A percentile compares a stretch with the other conserved stretches of the same genome.
These are phyloP conservation scores for Desmophyllum pertusum DNA, from an alignment of 92 coral and sea anemone genomes.

Conservation along the genomic window DNA sequence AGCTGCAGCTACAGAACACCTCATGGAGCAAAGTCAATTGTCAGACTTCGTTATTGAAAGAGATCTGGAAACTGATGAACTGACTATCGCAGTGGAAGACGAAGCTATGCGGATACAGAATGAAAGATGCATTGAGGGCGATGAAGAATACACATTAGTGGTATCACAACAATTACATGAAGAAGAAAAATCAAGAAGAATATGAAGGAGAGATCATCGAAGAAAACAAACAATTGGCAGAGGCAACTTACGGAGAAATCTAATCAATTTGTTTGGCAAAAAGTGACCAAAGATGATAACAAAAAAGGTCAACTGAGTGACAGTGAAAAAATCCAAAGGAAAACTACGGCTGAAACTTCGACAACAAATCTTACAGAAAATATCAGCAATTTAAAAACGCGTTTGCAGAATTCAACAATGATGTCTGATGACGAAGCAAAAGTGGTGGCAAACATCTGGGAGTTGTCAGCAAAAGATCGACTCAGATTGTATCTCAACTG, in stretches of 20 bases:
- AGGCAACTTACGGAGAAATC: not conserved
- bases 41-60: not conserved
- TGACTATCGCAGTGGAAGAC: slow-evolving; percentile 34
- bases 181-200: not conserved
- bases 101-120: slow-evolving; percentile 38
- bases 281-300: not conserved
- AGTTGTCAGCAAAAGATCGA: slow-evolving; percentile 48
- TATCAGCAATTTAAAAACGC: not conserved
- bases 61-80: not conserved
- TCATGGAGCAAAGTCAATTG: not conserved
- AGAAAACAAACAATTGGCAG: not conserved
- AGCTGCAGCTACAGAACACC: not conserved
- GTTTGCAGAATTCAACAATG: slow-evolving; percentile 24
- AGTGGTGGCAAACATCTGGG: slow-evolving; percentile 59
- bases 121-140: slow-evolving; percentile 50
- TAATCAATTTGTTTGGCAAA: not conserved
- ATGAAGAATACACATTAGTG: slow-evolving; percentile 35
- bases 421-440: slow-evolving; percentile 58
- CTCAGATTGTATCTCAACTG: slow-evolving; percentile 69
- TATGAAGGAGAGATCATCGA: not conserved
- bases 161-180: not conserved
- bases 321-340: not conserved
- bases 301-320: not conserved
- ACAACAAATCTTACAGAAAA: slow-evolving; percentile 2
- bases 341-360: not conserved